Evolutionary conservation across 2,888 invertebrate genomes (phyloP), one percentile per base, ranked within the genome.

Genomic region (Apamea monoglypha): DNA sequence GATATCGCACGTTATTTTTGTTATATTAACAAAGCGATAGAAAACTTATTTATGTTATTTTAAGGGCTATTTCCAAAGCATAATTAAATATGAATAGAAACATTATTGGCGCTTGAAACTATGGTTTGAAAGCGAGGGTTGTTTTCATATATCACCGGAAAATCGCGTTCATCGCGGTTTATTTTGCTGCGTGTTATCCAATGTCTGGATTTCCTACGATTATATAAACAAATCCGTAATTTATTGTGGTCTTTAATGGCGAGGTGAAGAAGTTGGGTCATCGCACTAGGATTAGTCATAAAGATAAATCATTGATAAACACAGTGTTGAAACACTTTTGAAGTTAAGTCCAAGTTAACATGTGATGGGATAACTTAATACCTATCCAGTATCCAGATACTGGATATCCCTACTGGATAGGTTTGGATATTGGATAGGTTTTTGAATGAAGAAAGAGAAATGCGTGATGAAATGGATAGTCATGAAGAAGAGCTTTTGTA

Each of bases 201-300:
- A 25, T 64, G 63, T 78, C 47, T 25, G 40, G 4, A 63, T 53
- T 56, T 5, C 76, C 36, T 70, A 61, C 76, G n/a, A 70, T 80
- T 47, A 50, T 66, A 80, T 25, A 61, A 61, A 64, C 12, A 70
- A 68, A 74, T 74, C 25, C 5, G 21, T 72, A 44, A 81, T 80
- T 76, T 75, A 75, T 80, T 56, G 36, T 53, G 16, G 61, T 59
- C 21, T 72, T 85, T 66, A 74, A 72, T 64, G 53, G 32, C 36
- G 44, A 73, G 64, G 40, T 75, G 82, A 73, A 66, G 40, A 73
- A 50, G 76, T 66, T 67, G n/a, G 67, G 74, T 78, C 72, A 79
- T 78, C 32, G 72, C 66, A 69, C 78, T 3, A 56, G 59, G 69
- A 71, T 76, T 71, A 18, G 47, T 68, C 21, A 29, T 61, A 63